phyloP scores from a whole-genome alignment of 2,888 invertebrate species.

The Phaedon cochleariae region DNA sequence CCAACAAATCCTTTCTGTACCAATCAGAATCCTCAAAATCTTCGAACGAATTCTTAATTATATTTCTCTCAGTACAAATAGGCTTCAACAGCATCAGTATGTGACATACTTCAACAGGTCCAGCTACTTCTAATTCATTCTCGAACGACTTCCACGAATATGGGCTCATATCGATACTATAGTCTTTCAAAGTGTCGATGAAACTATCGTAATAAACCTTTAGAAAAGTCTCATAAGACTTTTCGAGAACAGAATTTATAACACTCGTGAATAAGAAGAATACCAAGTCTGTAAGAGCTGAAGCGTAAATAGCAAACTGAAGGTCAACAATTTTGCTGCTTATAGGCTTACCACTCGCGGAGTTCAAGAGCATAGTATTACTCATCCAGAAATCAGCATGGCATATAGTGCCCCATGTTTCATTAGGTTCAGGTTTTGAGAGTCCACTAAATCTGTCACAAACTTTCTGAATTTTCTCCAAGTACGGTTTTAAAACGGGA shows the following conservation, averaged over 20 bases:
- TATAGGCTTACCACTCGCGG: slow-evolving; percentile 60
- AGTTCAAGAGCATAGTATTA: slow-evolving; percentile 67
- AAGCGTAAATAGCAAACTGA: slow-evolving; percentile 66
- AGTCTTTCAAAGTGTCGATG: slow-evolving; percentile 58
- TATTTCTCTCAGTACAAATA: slow-evolving; percentile 62
- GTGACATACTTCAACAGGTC: slow-evolving; percentile 62
- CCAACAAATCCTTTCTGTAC: slow-evolving; percentile 56
- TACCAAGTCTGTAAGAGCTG: slow-evolving; percentile 65
- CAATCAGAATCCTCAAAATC: slow-evolving; percentile 60
- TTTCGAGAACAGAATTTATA: slow-evolving; percentile 58
- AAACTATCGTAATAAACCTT: slow-evolving; percentile 65
- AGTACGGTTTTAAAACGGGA: slow-evolving; percentile 48
- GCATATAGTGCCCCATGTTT: slow-evolving; percentile 65
- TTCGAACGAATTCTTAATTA: slow-evolving; percentile 60
- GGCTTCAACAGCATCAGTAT: slow-evolving; percentile 64
- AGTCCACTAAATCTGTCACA: slow-evolving; percentile 34
- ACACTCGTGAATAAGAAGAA: slow-evolving; percentile 68
- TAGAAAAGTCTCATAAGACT: slow-evolving; percentile 65
- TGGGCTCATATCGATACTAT: slow-evolving; percentile 53
- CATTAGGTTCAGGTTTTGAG: slow-evolving; percentile 47
- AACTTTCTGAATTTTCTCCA: slow-evolving; percentile 46
- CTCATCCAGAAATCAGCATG: slow-evolving; percentile 72
- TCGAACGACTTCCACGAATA: slow-evolving; percentile 62
- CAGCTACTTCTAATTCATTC: slow-evolving; percentile 61
- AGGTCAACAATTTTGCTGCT: slow-evolving; percentile 69